Evolutionary conservation across 64 coral and sea anemone genomes (phyloP).

Genomic region (Catalaphyllia jardinei): DNA sequence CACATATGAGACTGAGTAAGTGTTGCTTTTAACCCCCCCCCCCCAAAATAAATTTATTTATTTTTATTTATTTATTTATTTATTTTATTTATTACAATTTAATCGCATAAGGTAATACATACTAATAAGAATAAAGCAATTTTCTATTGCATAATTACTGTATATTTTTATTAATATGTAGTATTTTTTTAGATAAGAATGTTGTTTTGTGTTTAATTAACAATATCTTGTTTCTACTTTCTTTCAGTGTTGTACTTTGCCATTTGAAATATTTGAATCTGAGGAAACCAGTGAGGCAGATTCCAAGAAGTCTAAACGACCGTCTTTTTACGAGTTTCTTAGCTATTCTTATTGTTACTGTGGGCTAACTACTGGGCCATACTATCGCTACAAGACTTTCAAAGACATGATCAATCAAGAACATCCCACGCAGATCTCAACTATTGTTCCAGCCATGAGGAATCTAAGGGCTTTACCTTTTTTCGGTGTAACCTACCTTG

Average conservation of each 20-base stretch:
- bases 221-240: background rate
- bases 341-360: slow-evolving; percentile 93
- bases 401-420: slow-evolving; percentile 89
- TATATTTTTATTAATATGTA: no score
- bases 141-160: no score
- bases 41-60: no score
- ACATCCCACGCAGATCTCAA: slow-evolving; percentile 68
- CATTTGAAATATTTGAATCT: slow-evolving; percentile 96
- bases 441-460: slow-evolving; percentile 67
- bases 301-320: slow-evolving; percentile 21
- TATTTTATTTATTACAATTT: no score
- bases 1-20: no score
- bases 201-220: no score
- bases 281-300: slow-evolving; percentile 41
- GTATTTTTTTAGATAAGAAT: no score
- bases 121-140: no score
- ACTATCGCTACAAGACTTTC: slow-evolving; percentile 94
- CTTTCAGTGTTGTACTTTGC: slow-evolving; percentile 89
- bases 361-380: slow-evolving; percentile 93
- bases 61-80: no score
- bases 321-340: slow-evolving; percentile 82
- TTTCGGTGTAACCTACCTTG: slow-evolving; percentile 62
- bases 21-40: no score
- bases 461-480: slow-evolving; percentile 61
- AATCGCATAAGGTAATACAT: no score